Evolutionary conservation across 2,888 invertebrate species (phyloP).

Genomic region (Campopleginae sp.): DNA sequence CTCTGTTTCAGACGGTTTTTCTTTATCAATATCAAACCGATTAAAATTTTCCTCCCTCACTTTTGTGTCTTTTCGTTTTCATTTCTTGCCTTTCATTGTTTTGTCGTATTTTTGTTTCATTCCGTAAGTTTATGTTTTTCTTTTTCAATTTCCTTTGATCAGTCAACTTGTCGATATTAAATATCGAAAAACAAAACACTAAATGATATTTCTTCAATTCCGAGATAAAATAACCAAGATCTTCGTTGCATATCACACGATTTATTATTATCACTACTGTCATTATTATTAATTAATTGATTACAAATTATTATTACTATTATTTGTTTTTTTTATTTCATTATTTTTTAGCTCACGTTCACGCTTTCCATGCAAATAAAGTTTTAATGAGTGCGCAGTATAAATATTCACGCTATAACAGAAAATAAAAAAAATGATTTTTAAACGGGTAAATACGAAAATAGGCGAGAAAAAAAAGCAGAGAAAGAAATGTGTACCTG

Average conservation of each 20-base stretch:
- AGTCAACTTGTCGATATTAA: background rate
- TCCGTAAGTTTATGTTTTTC: background rate
- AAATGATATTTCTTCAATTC: constrained; percentile 35
- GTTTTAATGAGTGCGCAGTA: constrained; percentile 23
- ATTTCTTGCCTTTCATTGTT: background rate
- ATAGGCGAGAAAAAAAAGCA: constrained; percentile 15
- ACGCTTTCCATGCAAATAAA: constrained; percentile 48
- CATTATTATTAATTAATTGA: background rate
- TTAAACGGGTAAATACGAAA: background rate
- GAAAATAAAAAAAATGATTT: constrained; percentile 14
- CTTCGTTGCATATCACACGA: constrained; percentile 50
- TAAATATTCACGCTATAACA: constrained; percentile 1
- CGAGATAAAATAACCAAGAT: constrained; percentile 37
- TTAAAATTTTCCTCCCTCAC: background rate
- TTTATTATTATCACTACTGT: constrained; percentile 4
- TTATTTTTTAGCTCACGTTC: constrained; percentile 5
- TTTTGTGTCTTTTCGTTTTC: background rate
- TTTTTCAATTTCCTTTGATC: background rate
- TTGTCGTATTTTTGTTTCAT: background rate
- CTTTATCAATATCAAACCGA: background rate
- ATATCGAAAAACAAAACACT: constrained; percentile 3
- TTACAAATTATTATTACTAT: background rate
- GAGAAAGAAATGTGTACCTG: constrained; percentile 45
- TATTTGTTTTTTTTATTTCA: background rate
- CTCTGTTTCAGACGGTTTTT: background rate